A percentile compares a stretch with the other conserved stretches of the same genome.
Conservation (phyloP, 2,888 invertebrate species). For the Philereme transversata region DNA sequence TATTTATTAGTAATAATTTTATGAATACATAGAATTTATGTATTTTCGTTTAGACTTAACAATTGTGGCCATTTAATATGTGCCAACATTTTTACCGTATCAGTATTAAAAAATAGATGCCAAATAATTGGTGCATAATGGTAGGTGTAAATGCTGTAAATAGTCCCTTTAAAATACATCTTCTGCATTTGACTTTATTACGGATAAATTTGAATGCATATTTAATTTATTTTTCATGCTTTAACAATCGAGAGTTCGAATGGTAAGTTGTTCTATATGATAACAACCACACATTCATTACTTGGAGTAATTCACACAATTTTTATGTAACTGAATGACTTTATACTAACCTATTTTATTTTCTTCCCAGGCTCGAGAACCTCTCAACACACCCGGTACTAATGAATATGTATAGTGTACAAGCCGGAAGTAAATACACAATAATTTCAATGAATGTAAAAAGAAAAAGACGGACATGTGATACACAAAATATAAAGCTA, state of each 20-base stretch:
- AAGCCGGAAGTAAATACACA: conserved; percentile 77
- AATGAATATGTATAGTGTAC: conserved; percentile 90
- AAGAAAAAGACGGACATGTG: conserved; percentile 81
- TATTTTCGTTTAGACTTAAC: conserved; percentile 74
- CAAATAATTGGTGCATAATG: conserved; percentile 71
- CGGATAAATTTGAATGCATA: conserved; percentile 63
- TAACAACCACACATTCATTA: conserved; percentile 4
- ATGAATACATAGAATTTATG: conserved; percentile 68
- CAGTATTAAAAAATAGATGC: conserved; percentile 82
- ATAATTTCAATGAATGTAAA: conserved; percentile 79
- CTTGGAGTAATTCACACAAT: neutral
- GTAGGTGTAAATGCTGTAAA: conserved; percentile 77
- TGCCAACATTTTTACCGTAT: conserved; percentile 85
- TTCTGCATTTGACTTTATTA: conserved; percentile 58
- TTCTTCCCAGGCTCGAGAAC: conserved; percentile 91
- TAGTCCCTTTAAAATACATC: conserved; percentile 54
- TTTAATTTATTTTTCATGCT: conserved; percentile 77
- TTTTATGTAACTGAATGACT: neutral
- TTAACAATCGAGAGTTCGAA: conserved; percentile 73
- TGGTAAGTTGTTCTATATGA: conserved; percentile 65
- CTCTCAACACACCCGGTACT: conserved; percentile 90
- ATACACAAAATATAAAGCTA: conserved; percentile 72
- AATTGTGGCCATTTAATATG: conserved; percentile 68
- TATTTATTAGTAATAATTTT: conserved; percentile 65
- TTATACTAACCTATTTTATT: conserved; percentile 40